A percentile compares a stretch with the other conserved stretches of the same genome.
phyloP scores from a whole-genome alignment of 2,113 vertebrate genomes.

The Elaphurus davidianus region DNA sequence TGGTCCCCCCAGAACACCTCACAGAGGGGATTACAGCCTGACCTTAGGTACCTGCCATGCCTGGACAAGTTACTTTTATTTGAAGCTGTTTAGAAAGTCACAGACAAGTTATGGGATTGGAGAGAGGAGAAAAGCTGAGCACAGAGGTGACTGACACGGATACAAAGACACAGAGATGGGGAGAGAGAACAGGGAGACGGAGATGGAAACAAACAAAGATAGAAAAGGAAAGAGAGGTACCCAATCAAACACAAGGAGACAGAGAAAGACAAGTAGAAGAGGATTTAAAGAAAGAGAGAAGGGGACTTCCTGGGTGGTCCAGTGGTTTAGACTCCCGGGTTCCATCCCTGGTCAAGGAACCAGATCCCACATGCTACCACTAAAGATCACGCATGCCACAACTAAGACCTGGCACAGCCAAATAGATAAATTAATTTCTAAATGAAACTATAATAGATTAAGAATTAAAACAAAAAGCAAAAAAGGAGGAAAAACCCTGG shows the following conservation, averaged over 20 bases:
- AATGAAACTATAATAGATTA: not conserved
- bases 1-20: not conserved
- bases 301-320: not conserved
- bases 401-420: not conserved
- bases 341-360: not conserved
- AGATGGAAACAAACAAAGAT: rapidly evolving
- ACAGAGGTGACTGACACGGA: not conserved
- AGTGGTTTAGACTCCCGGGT: not conserved
- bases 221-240: rapidly evolving
- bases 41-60: not conserved
- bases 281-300: not conserved
- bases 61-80: not conserved
- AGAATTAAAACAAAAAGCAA: not conserved
- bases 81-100: not conserved
- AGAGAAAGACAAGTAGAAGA: not conserved
- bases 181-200: not conserved
- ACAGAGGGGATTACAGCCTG: not conserved
- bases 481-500: not conserved
- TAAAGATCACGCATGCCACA: not conserved
- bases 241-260: not conserved
- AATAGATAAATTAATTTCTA: not conserved
- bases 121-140: not conserved
- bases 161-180: not conserved
- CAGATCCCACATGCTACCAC: not conserved
- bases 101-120: not conserved